Conservation (phyloP, 2,797 vertebrate genomes). For the Channallabes apus region DNA sequence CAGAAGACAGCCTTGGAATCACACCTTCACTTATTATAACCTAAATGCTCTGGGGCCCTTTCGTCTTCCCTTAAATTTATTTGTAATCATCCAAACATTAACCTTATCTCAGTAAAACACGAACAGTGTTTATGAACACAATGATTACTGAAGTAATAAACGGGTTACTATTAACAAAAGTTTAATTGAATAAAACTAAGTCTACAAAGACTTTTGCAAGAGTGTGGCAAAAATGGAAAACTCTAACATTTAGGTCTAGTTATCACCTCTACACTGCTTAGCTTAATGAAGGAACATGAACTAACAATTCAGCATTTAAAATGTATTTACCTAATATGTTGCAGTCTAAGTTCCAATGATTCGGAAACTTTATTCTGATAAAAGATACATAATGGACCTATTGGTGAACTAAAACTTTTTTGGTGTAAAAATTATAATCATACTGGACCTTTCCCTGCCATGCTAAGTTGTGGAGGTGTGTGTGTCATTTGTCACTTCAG, state of each 20-base stretch:
- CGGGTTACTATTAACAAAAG: conserved; percentile 3
- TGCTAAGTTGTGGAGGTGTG: background rate
- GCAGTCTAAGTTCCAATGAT: conserved; percentile 25
- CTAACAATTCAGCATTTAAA: conserved; percentile 3
- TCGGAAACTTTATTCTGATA: conserved; percentile 20
- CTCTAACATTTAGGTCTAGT: background rate
- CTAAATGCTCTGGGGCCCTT: conserved; percentile 22
- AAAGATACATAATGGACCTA: conserved; percentile 9
- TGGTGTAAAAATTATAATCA: background rate
- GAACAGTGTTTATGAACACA: background rate
- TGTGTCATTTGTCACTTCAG: conserved; percentile 73
- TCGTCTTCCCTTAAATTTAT: background rate
- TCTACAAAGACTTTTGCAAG: conserved; percentile 29
- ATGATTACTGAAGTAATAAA: conserved; percentile 11
- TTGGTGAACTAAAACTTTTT: conserved; percentile 19
- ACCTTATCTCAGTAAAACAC: conserved; percentile 15
- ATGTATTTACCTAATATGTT: background rate
- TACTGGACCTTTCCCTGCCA: background rate
- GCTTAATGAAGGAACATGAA: conserved; percentile 2
- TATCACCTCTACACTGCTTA: background rate
- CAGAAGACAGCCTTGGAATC: conserved; percentile 35
- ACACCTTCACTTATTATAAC: conserved; percentile 36
- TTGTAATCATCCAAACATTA: background rate
- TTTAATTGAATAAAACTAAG: conserved; percentile 13
- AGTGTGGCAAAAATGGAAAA: conserved; percentile 13